Percentiles rank a stretch among this genome's conserved stretches.
phyloP scores from a whole-genome alignment of 2,113 vertebrate genomes.

The Nothocercus julius region DNA sequence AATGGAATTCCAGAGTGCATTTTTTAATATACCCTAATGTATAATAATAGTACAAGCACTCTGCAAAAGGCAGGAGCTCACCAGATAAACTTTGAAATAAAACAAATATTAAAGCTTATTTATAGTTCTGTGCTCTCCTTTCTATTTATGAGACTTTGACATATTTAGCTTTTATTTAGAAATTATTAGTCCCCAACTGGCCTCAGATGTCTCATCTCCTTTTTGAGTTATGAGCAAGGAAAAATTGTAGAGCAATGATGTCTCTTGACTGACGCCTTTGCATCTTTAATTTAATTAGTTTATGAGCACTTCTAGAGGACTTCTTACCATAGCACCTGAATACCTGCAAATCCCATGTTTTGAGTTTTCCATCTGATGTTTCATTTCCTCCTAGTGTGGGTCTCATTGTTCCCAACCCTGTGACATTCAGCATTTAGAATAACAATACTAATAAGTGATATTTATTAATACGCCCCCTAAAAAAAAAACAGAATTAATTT shows the following conservation, averaged over 20 bases:
- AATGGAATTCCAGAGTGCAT: neutral
- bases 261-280: neutral
- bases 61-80: neutral
- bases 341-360: constrained; percentile 1
- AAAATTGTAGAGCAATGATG: neutral
- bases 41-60: neutral
- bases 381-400: neutral
- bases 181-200: constrained; percentile 42
- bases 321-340: neutral
- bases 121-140: neutral
- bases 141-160: neutral
- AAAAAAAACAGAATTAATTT: neutral
- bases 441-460: neutral
- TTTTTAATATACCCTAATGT: neutral
- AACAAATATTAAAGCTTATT: constrained; percentile 16
- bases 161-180: constrained; percentile 36
- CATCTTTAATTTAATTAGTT: constrained; percentile 41
- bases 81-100: constrained; percentile 13
- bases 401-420: neutral
- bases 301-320: neutral
- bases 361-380: neutral
- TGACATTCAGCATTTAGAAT: neutral
- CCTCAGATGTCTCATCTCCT: constrained; percentile 1
- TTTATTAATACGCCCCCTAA: neutral
- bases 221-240: constrained; percentile 9